Evolutionary conservation across 2,113 vertebrate genomes (phyloP).

Genomic region (Apodemus sylvaticus): DNA sequence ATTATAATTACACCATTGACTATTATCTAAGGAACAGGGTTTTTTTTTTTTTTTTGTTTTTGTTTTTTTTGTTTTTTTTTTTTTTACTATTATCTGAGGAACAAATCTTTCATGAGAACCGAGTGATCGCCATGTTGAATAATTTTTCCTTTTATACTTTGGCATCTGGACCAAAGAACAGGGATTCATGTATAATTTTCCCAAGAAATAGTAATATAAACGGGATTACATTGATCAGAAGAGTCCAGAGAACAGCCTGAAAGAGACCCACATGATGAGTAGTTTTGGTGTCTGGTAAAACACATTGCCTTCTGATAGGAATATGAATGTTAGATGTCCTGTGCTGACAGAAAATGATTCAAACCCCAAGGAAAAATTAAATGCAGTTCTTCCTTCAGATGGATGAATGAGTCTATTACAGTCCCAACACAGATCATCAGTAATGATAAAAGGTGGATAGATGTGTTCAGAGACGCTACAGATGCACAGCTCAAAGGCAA

Average conservation of each 20-base stretch:
- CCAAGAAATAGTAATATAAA: neutral
- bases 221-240: neutral
- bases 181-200: neutral
- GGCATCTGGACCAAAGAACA: neutral
- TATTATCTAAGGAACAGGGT: neutral
- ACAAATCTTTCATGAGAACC: neutral
- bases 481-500: neutral
- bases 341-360: neutral
- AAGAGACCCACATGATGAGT: neutral
- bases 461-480: neutral
- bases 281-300: neutral
- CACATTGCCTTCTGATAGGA: neutral
- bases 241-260: neutral
- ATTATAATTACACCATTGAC: neutral
- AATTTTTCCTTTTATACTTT: neutral
- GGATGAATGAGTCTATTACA: neutral
- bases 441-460: neutral
- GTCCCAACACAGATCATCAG: neutral
- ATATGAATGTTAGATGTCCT: neutral
- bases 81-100: too few relatives aligned
- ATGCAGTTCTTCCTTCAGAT: neutral
- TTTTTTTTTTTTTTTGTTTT: too few relatives aligned
- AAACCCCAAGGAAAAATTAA: neutral
- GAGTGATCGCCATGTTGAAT: neutral
- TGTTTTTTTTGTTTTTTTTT: too few relatives aligned